phyloP scores from a whole-genome alignment of 2,888 invertebrate genomes.

The Ceriagrion tenellum region DNA sequence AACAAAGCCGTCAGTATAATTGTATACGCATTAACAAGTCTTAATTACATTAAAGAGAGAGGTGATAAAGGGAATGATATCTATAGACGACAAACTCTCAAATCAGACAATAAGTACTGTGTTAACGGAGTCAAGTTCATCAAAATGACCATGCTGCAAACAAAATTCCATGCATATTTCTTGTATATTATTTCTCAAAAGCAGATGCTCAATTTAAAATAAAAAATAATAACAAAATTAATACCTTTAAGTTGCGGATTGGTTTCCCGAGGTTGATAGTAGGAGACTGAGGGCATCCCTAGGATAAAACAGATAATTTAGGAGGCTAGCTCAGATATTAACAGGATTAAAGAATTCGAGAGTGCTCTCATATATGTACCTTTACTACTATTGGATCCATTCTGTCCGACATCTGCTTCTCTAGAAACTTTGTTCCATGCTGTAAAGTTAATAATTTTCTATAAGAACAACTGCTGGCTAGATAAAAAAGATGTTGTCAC shows the following conservation, averaged over 20 bases:
- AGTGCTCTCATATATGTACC: background rate
- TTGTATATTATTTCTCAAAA: background rate
- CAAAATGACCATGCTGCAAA: no score
- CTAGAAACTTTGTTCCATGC: slow-evolving; percentile 63
- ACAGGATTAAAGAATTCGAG: background rate
- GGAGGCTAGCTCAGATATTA: background rate
- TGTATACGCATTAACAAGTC: background rate
- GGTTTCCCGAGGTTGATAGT: slow-evolving; percentile 55
- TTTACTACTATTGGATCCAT: slow-evolving; percentile 56
- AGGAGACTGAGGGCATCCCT: slow-evolving; percentile 52
- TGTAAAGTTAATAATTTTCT: background rate
- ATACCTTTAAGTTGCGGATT: slow-evolving; percentile 56
- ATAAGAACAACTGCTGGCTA: background rate
- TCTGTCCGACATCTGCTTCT: slow-evolving; percentile 55
- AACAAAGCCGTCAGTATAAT: no score
- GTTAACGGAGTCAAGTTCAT: no score
- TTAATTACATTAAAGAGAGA: background rate
- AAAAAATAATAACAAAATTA: background rate
- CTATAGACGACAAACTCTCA: no score
- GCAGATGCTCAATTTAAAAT: background rate
- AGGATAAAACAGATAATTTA: background rate
- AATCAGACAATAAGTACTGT: no score
- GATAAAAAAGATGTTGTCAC: background rate
- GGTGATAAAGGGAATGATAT: background rate
- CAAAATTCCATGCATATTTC: background rate